phyloP scores from a whole-genome alignment of 2,113 vertebrate species.

The Clupea harengus region DNA sequence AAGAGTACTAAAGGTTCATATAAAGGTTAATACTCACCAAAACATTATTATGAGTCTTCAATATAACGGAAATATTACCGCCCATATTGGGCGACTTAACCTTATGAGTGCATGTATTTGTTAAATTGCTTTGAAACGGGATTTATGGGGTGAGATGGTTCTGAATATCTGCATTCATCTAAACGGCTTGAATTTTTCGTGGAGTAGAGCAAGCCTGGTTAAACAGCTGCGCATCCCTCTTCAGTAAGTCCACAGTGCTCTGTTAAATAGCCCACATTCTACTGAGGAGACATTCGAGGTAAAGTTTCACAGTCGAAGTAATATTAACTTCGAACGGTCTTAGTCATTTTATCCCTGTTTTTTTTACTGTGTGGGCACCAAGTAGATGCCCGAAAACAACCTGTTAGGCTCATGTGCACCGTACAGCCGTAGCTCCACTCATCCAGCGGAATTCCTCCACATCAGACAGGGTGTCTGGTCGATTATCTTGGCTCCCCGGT shows the following conservation, averaged over 20 bases:
- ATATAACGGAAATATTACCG: background rate
- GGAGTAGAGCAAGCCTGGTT: background rate
- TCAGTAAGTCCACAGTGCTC: background rate
- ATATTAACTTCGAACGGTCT: background rate
- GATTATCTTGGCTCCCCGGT: background rate
- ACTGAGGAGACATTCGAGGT: too few relatives aligned
- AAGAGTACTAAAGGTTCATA: background rate
- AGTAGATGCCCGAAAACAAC: background rate
- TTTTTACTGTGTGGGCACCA: too few relatives aligned
- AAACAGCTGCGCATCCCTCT: background rate
- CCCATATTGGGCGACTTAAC: background rate
- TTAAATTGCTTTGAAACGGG: background rate
- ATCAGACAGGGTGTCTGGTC: background rate
- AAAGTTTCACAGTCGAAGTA: background rate
- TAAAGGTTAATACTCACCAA: background rate
- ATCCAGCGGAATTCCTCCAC: background rate
- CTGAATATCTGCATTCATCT: constrained; percentile 4
- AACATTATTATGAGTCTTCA: background rate
- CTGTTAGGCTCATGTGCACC: background rate
- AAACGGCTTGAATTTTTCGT: background rate
- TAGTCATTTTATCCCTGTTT: background rate
- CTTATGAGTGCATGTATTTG: background rate
- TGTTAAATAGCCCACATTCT: background rate
- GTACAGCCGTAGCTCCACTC: background rate
- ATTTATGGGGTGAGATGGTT: constrained; percentile 22